These are phyloP conservation scores for Xiphydria camelus DNA, from an alignment of 2,888 invertebrate species.

Conservation along the genomic window DNA sequence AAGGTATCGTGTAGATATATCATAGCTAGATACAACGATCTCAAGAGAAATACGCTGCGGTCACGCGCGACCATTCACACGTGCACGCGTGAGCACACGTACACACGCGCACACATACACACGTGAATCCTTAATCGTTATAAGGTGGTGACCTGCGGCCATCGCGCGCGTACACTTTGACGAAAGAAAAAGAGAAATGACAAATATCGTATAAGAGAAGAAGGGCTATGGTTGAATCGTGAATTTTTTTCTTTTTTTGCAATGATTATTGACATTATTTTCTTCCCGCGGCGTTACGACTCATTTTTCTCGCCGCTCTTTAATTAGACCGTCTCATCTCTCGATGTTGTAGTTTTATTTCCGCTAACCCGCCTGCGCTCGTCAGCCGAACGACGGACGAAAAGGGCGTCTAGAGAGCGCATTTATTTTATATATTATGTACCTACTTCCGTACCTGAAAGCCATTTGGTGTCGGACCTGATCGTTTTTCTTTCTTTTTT, in stretches of 20 bases:
- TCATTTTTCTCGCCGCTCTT: too few species aligned
- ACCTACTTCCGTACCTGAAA: constrained; percentile 32
- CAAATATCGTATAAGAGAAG: constrained; percentile 13
- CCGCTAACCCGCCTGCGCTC: too few species aligned
- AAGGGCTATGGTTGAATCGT: constrained; percentile 54
- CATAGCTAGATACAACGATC: constrained; percentile 58
- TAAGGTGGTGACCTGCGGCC: constrained; percentile 23
- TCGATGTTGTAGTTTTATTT: too few species aligned
- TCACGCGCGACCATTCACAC: too few species aligned
- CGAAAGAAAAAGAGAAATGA: constrained; percentile 9
- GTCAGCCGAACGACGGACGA: too few species aligned
- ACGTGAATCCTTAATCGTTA: constrained; percentile 41
- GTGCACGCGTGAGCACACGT: too few species aligned
- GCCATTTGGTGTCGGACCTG: too few species aligned
- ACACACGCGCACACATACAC: too few species aligned
- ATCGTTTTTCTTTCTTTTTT: too few species aligned
- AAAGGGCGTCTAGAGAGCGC: too few species aligned
- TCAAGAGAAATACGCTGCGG: constrained; percentile 31
- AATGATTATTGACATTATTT: constrained; percentile 5
- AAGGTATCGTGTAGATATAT: constrained; percentile 56
- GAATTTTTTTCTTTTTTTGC: constrained; percentile 29
- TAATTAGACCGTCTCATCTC: too few species aligned
- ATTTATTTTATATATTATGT: constrained; percentile 24
- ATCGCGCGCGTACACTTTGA: constrained; percentile 25
- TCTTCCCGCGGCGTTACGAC: too few species aligned